Percentiles rank a stretch among this genome's conserved stretches.
Evolutionary conservation across 2,797 vertebrate genomes (phyloP).

Genomic region (Lacerta viridis): DNA sequence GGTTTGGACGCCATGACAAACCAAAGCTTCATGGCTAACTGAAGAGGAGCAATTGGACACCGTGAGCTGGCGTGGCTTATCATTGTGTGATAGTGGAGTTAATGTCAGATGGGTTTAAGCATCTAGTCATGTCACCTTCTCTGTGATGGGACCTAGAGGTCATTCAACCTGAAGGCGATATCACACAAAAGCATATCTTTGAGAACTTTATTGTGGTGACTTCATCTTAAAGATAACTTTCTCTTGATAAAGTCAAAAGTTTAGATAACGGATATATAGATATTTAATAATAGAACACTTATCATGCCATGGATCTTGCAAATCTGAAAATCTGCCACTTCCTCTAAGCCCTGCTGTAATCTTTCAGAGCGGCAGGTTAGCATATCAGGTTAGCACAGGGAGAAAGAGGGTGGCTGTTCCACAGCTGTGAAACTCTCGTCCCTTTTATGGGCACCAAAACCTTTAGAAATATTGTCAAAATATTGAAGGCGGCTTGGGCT

Average conservation of each 20-base stretch:
- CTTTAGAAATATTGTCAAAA: neutral
- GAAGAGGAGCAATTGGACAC: too few species aligned
- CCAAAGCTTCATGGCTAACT: neutral
- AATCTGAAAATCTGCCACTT: neutral
- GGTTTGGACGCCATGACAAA: neutral
- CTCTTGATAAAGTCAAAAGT: slow-evolving; percentile 7
- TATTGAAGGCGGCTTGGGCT: neutral
- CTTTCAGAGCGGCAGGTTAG: neutral
- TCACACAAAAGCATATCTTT: neutral
- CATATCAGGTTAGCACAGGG: neutral
- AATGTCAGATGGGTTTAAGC: neutral
- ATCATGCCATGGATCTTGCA: slow-evolving; percentile 1
- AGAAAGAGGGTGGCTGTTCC: neutral
- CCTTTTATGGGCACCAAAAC: neutral
- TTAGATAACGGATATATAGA: slow-evolving; percentile 3
- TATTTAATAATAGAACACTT: slow-evolving; percentile 7
- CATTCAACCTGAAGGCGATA: slow-evolving; percentile 27
- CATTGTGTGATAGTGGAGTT: too few species aligned
- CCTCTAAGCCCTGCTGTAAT: neutral
- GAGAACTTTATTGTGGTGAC: slow-evolving; percentile 7
- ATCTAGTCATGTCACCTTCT: neutral
- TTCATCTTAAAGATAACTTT: slow-evolving; percentile 50
- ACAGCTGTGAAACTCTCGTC: neutral
- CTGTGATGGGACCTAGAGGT: slow-evolving; percentile 7
- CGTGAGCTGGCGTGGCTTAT: too few species aligned